phyloP scores from a whole-genome alignment of 2,888 invertebrate species.

The Sphinx pinastri region DNA sequence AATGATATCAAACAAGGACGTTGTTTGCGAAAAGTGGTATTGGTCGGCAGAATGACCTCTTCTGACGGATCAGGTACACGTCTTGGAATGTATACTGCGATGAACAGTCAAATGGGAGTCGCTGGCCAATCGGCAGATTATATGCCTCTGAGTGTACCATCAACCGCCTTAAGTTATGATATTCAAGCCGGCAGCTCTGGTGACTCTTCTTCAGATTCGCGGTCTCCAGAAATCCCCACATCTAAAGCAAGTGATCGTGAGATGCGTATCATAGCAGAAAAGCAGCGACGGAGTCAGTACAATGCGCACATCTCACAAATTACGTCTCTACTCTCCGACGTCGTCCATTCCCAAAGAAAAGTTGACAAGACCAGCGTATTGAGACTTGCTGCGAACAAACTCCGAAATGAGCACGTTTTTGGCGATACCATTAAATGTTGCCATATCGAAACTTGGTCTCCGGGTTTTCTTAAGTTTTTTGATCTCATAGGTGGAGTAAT shows the following conservation, averaged over 20 bases:
- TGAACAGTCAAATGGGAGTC: constrained; percentile 55
- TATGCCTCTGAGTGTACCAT: constrained; percentile 58
- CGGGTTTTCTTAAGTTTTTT: constrained; percentile 85
- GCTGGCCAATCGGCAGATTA: constrained; percentile 54
- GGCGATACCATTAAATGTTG: constrained; percentile 80
- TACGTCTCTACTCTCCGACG: constrained; percentile 92
- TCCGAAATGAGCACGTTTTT: constrained; percentile 90
- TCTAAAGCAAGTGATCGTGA: constrained; percentile 88
- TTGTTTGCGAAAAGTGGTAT: constrained; percentile 47
- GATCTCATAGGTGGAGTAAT: constrained; percentile 91
- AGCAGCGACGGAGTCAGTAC: constrained; percentile 94
- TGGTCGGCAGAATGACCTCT: constrained; percentile 63
- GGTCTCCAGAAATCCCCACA: constrained; percentile 68
- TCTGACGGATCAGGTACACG: constrained; percentile 55
- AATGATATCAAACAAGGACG: constrained; percentile 56
- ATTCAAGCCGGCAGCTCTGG: constrained; percentile 57
- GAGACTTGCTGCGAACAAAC: constrained; percentile 92
- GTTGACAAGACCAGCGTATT: constrained; percentile 96
- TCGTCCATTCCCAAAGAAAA: constrained; percentile 91
- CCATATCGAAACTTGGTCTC: constrained; percentile 78
- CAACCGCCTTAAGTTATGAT: constrained; percentile 52
- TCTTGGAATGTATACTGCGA: constrained; percentile 55
- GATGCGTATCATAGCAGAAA: constrained; percentile 94
- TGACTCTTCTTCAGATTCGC: constrained; percentile 77
- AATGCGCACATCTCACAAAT: constrained; percentile 93